phyloP scores from a whole-genome alignment of 2,888 invertebrate genomes.

The Caenorhabditis sp. region DNA sequence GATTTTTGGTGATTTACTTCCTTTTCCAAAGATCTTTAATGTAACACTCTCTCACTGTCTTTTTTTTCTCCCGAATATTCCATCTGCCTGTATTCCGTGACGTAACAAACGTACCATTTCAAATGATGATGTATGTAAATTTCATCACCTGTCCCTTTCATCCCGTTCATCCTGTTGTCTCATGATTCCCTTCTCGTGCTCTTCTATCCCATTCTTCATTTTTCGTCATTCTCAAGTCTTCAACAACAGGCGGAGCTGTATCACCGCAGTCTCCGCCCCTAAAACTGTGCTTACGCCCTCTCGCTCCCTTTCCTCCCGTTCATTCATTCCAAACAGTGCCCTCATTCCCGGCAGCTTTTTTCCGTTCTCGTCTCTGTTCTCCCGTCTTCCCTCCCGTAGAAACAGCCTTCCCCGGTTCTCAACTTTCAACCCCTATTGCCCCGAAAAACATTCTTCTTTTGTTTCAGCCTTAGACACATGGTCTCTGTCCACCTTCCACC shows the following conservation, averaged over 20 bases:
- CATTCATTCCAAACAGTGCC: slow-evolving; percentile 16
- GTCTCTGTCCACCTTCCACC: neutral
- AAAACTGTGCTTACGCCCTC: no score
- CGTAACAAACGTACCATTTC: no score
- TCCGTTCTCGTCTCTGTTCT: neutral
- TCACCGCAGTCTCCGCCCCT: neutral
- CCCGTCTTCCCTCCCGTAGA: neutral
- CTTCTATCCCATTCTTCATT: no score
- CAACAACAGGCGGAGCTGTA: slow-evolving; percentile 17
- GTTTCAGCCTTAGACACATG: slow-evolving; percentile 5
- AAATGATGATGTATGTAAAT: no score
- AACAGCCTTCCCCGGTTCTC: slow-evolving; percentile 7
- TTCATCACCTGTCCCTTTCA: slow-evolving; percentile 11
- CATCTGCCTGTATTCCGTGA: no score
- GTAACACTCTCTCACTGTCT: no score
- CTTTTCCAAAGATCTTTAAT: no score
- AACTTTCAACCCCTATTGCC: neutral
- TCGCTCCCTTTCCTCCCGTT: neutral
- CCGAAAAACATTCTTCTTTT: no score
- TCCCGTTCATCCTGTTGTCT: no score
- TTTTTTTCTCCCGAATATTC: no score
- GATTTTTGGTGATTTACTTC: no score
- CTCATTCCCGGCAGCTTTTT: slow-evolving; percentile 16
- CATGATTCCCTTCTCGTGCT: neutral
- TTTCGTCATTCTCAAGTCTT: no score